Percentiles rank a stretch among this genome's conserved stretches.
Conservation (phyloP, 2,113 vertebrate genomes). For the Bagarius yarrelli region DNA sequence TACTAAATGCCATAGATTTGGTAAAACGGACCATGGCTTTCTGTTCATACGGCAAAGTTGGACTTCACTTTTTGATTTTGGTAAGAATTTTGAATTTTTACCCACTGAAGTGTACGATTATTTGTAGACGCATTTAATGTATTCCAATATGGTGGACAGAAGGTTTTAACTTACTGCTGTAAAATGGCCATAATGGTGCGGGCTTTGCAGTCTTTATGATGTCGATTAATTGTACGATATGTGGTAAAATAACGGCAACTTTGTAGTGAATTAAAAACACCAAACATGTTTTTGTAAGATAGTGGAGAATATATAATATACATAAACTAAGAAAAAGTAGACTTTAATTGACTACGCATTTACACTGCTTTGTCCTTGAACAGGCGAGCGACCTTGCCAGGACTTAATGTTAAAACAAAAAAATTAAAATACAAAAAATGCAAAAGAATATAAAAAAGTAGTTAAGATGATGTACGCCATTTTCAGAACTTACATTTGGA, state of each 20-base stretch:
- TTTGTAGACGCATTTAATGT: constrained; percentile 41
- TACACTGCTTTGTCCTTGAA: constrained; percentile 81
- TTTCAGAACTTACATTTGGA: constrained; percentile 34
- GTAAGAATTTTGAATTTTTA: constrained; percentile 66
- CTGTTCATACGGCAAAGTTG: constrained; percentile 54
- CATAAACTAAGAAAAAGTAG: constrained; percentile 5
- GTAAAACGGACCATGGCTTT: constrained; percentile 25
- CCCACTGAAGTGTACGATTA: constrained; percentile 36
- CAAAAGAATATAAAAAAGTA: constrained; percentile 26
- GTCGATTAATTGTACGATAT: constrained; percentile 1
- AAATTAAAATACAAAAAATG: constrained; percentile 38
- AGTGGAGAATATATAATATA: neutral
- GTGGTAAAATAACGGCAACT: neutral
- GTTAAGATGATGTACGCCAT: neutral
- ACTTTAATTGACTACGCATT: constrained; percentile 71
- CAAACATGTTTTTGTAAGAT: neutral
- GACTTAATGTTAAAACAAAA: constrained; percentile 55
- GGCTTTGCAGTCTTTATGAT: constrained; percentile 38
- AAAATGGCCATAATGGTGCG: constrained; percentile 75
- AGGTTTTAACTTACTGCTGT: constrained; percentile 65
- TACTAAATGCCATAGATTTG: constrained; percentile 54
- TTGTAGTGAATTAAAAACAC: neutral
- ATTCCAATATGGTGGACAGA: constrained; percentile 77
- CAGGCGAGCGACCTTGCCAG: constrained; percentile 71
- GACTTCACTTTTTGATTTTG: constrained; percentile 47